Evolutionary conservation across 2,797 vertebrate species (phyloP), one percentile per base, ranked within the genome.

Genomic region (Schizothorax lantsangensis): DNA sequence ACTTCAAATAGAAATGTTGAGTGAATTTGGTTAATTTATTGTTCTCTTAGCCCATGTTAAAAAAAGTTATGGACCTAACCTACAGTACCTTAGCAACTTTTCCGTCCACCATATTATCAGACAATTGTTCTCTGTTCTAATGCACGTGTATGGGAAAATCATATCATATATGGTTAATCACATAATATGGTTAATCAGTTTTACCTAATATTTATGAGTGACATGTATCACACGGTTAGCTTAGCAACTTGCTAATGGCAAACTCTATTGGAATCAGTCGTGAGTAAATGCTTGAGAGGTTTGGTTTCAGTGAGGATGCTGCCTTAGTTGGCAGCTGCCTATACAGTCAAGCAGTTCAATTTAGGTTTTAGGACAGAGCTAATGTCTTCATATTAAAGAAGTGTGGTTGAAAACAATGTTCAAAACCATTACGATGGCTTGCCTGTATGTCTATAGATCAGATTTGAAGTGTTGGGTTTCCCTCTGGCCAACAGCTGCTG

Each of bases 401-500:
- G 15, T 52, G 5, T 33, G 38, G 23, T 40, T 71, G 12, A 82
- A 71, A 43, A 43, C 4, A 57, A 7, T 43, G 1, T 43, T 74
- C 26, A 71, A n/a, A 72, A 38, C 5, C 81, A 72, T 38, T 30
- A 52, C 15, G 54, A 74, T 43, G 19, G 26, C 10, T 62, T 75
- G 38, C 43, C n/a, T 36, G 23, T n/a, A 8, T 66, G 54, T n/a
- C 19, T 52, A 12, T 33, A 38, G 83, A 74, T 75, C 26, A 49
- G 38, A 59, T 33, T 83, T 62, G 5, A 62, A 47, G 17, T 86
- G 23, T 30, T 59, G 52, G 19, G 6, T 26, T 52, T 23, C 19
- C 49, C 72, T 81, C 80, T 79, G 78, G 73, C 66, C 68, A 68
- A 23, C 79, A 57, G 66, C n/a, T 71, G 66, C 30, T 38, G 26